phyloP scores from a whole-genome alignment of 2,797 vertebrate genomes.

The Sorex maritimensis region DNA sequence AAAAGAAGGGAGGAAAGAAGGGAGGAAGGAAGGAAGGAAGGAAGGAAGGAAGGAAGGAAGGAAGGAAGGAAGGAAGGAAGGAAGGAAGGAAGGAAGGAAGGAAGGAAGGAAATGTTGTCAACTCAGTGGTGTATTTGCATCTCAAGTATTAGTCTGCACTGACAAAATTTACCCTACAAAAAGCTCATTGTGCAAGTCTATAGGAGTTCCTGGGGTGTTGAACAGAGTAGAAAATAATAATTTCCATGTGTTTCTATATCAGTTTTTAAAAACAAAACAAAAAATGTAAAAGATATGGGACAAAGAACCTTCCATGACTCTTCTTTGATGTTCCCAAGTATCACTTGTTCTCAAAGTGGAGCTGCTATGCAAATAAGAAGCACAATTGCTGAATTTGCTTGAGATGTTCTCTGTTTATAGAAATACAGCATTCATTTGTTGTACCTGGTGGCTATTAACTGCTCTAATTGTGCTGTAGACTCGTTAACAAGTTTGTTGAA shows the following conservation, averaged over 20 bases:
- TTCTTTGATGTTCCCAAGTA: slow-evolving; percentile 48
- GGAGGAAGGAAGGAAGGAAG: not conserved
- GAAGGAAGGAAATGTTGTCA: too few species aligned
- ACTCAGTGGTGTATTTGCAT: too few species aligned
- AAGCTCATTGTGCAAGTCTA: slow-evolving; percentile 51
- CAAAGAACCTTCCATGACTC: slow-evolving; percentile 63
- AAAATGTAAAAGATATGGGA: slow-evolving; percentile 27
- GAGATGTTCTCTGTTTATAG: slow-evolving; percentile 55
- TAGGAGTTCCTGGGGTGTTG: slow-evolving; percentile 72
- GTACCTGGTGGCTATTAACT: slow-evolving; percentile 78
- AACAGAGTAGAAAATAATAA: slow-evolving; percentile 54
- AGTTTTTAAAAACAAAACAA: not conserved
- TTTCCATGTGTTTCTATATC: slow-evolving; percentile 67
- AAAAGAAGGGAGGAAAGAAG: too few species aligned
- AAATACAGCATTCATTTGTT: slow-evolving; percentile 72
- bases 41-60: too few species aligned
- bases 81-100: too few species aligned
- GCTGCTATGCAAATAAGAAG: not conserved
- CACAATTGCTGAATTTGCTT: not conserved
- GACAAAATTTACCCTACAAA: not conserved
- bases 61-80: too few species aligned
- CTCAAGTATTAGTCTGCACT: too few species aligned
- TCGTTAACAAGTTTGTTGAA: slow-evolving; percentile 84
- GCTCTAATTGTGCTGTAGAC: slow-evolving; percentile 73
- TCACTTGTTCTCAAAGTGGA: not conserved